Conservation (phyloP, 2,888 invertebrate genomes). For the Drosophila prolongata region DNA sequence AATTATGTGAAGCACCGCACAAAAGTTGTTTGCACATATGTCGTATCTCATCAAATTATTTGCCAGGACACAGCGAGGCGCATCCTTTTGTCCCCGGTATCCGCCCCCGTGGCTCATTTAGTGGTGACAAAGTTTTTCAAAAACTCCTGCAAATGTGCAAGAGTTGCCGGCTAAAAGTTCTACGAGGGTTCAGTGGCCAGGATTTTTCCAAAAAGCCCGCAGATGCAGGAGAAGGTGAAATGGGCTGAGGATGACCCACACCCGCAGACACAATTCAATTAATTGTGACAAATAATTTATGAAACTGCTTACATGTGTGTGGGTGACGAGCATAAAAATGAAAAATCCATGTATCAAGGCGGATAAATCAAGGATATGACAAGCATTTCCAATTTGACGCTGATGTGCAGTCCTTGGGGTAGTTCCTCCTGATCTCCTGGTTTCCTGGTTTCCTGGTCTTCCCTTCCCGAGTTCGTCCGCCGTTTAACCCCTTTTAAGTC, state of each 20-base stretch:
- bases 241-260: constrained; percentile 11
- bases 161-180: constrained; percentile 40
- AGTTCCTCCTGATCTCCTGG: constrained; percentile 13
- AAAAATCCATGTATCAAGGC: constrained; percentile 69
- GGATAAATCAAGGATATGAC: constrained; percentile 84
- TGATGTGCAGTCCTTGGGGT: constrained; percentile 64
- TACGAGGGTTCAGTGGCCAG: constrained; percentile 26
- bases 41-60: constrained; percentile 85
- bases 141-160: constrained; percentile 59
- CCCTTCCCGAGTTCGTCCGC: neutral
- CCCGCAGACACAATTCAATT: constrained; percentile 82
- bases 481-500: constrained; percentile 68
- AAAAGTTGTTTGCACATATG: constrained; percentile 84
- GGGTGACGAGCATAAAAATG: constrained; percentile 56
- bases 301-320: constrained; percentile 61
- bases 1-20: constrained; percentile 81
- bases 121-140: constrained; percentile 70
- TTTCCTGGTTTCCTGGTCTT: neutral
- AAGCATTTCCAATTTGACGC: constrained; percentile 83
- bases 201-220: constrained; percentile 24
- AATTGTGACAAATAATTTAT: constrained; percentile 82
- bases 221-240: constrained; percentile 19
- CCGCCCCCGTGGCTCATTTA: constrained; percentile 49
- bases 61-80: constrained; percentile 69
- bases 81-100: constrained; percentile 70